Evolutionary conservation across 1,140 invertebrate genomes (phyloP), one percentile per base, ranked within the genome.

Genomic region (Chironomus tepperi): DNA sequence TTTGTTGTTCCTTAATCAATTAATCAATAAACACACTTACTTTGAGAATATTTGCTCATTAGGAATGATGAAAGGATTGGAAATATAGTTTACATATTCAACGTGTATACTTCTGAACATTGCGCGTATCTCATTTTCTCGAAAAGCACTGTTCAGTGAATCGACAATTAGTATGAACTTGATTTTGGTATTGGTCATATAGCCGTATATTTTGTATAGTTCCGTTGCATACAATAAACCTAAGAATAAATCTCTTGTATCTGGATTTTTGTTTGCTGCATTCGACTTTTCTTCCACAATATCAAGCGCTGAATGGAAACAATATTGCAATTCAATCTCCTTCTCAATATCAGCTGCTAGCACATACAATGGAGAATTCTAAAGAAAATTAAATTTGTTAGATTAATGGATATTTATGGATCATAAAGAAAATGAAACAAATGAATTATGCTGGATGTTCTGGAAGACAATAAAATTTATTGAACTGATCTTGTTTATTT

Each of bases 121-220:
- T 18, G 90, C 92, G 84, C 95, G 86, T 2, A 98, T 94, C 86
- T 98, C 97, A 84, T 96, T 97, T 81, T 98, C 96, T 77, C 96
- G 83, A 34, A 97, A 84, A 8, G 90, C 89, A 73, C 90, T 89
- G 80, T 95, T 97, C 19, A 91, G 90, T 0, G 94, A 92, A 80
- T 97, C 95, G n/a, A 97, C 89, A 24, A 98, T 91, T 76, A 98
- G 89, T 16, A 98, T 91, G 82, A 98, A 93, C 83, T 98, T 98
- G 15, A 98, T 92, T 84, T 94, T 93, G 0, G 96, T 98, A 82
- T 98, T 98, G n/a, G 96, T 98, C 16, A 97, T 94, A 87, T 97
- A 98, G 7, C 96, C 97, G 87, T 96, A 98, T 94, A 98, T 94
- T 90, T 96, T 98, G 83, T 96, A 95, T 77, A 95, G 95, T 86